Base-by-base conservation (phyloP, 2,113 vertebrate species). In the Cinclus mexicanus region DNA sequence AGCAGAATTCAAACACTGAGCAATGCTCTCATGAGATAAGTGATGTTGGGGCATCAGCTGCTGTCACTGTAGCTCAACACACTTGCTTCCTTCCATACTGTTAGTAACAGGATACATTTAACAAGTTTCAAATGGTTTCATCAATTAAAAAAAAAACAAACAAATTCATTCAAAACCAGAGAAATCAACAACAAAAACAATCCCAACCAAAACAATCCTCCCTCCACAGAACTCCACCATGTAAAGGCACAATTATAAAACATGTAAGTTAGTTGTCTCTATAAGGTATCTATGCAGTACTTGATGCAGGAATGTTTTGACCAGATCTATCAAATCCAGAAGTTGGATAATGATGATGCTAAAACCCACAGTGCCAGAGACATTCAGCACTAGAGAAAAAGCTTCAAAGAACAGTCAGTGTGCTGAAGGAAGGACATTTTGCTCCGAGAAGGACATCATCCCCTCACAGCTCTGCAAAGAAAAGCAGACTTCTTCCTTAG, bases 161-260 rank as follows among this genome's bases (percentile, higher is more conserved):
- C 11, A 65, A n/a, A 25, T 9, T 42, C 15, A 46, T 11, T 6
- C 15, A 42, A 72, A 91, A 47, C 4, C 29, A 60, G 85, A 11
- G 16, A 67, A 67, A 49, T 8, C 5, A 31, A 22, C 14, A 35
- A 33, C 9, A 56, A 68, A 39, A 59, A 9, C 10, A 49, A 6
- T 4, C 6, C 12, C 12, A 29, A 23, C 2, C 6, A 47, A 33
- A 39, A 28, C 4, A 49, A 46, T 2, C 1, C 1, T 12, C 26
- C 15, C 22, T 37, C 17, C 44, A 59, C 10, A 41, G 22, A 55
- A 33, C 11, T 37, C 1, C 25, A 37, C 18, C 8, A 12, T 10
- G 4, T 42, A 74, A 91, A 75, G 9, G 9, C 19, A 77, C 5
- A 71, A 20, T 63, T 77, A 50, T 8, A 42, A 57, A 70, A 55